phyloP scores from a whole-genome alignment of 2,113 vertebrate genomes.

The Abramis brama region DNA sequence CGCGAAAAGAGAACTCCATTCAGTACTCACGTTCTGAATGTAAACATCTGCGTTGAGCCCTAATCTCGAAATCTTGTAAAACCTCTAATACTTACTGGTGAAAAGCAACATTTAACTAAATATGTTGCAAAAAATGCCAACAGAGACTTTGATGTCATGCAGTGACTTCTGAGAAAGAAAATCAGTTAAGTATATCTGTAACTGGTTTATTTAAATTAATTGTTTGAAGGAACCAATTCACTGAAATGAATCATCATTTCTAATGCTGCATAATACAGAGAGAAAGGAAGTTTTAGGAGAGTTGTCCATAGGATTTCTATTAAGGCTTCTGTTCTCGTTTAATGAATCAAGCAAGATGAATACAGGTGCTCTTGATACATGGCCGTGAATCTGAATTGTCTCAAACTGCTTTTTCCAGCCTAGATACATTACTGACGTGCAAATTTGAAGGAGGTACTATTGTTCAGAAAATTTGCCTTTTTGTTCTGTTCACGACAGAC shows the following conservation, averaged over 20 bases:
- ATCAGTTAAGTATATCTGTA: background rate
- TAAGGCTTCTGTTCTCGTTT: constrained; percentile 12
- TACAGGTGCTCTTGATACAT: constrained; percentile 4
- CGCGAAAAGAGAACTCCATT: background rate
- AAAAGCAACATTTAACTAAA: background rate
- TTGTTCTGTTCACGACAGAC: constrained; percentile 10
- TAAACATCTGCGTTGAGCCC: too few species aligned
- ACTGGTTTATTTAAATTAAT: background rate
- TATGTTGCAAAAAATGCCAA: background rate
- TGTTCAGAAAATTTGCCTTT: constrained; percentile 32
- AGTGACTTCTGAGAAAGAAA: background rate
- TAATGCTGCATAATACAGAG: background rate
- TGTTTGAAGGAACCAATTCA: background rate
- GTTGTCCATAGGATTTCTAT: constrained; percentile 26
- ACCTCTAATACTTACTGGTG: too few species aligned
- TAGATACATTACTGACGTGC: background rate
- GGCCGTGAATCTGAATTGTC: constrained; percentile 6
- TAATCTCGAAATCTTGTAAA: too few species aligned
- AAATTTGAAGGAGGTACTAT: constrained; percentile 30
- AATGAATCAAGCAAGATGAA: constrained; percentile 19
- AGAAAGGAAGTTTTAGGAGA: background rate
- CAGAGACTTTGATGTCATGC: background rate
- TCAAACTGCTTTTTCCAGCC: background rate
- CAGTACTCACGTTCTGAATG: too few species aligned
- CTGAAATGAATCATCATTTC: background rate